These are phyloP conservation scores for Laspeyria flexula DNA, from an alignment of 2,888 invertebrate species.

Conservation along the genomic window DNA sequence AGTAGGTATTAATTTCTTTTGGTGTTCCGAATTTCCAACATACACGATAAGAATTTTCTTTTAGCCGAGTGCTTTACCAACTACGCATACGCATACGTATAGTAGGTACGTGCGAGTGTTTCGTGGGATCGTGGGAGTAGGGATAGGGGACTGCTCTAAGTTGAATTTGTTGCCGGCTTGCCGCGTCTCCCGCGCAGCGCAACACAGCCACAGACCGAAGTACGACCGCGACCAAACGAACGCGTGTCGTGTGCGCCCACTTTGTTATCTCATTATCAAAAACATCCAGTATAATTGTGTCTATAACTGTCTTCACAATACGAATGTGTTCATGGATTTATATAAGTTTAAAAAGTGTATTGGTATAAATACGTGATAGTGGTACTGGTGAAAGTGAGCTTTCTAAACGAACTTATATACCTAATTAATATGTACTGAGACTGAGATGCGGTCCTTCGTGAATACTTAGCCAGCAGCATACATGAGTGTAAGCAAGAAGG, in stretches of 20 bases:
- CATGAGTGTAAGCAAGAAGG: slow-evolving; percentile 77
- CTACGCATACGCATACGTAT: too few species aligned
- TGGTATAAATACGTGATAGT: slow-evolving; percentile 45
- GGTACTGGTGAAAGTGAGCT: slow-evolving; percentile 73
- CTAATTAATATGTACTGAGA: slow-evolving; percentile 54
- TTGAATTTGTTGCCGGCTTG: slow-evolving; percentile 40
- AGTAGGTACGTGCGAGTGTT: too few species aligned
- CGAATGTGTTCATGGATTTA: slow-evolving; percentile 43
- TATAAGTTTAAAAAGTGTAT: slow-evolving; percentile 21
- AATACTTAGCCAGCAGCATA: slow-evolving; percentile 69
- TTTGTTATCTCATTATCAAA: slow-evolving; percentile 15
- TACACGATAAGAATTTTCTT: too few species aligned
- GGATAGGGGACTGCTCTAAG: slow-evolving; percentile 48
- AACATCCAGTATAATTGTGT: slow-evolving; percentile 24
- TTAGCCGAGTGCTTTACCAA: too few species aligned
- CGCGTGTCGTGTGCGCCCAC: slow-evolving; percentile 23
- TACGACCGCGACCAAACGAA: slow-evolving; percentile 31
- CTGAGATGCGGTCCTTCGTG: slow-evolving; percentile 77
- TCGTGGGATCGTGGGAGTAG: slow-evolving; percentile 58
- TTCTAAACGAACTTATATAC: slow-evolving; percentile 59
- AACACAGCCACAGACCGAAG: slow-evolving; percentile 38
- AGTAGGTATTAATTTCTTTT: too few species aligned
- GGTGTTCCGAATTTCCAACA: too few species aligned
- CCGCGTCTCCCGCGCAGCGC: slow-evolving; percentile 48
- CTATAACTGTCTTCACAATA: slow-evolving; percentile 29